Evolutionary conservation across 2,888 invertebrate genomes (phyloP), one percentile per base, ranked within the genome.

Genomic region (Enchytraeus crypticus): DNA sequence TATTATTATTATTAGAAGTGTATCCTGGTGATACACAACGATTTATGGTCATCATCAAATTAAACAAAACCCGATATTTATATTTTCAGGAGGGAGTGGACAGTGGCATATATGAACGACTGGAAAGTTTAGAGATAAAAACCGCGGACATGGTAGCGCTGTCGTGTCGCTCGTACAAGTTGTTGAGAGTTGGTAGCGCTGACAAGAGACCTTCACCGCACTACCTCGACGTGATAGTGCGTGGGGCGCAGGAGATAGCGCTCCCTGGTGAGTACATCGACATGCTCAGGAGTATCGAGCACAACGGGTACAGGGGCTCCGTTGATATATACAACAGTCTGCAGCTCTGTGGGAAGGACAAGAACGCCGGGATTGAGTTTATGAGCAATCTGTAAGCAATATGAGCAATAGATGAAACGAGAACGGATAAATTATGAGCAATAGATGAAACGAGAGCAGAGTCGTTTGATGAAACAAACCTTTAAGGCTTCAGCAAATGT

Each of bases 201-300:
- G 47, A 47, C 33, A 23, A 46, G 26, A 45, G 53, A 58, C 64
- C 64, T 8, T 64, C 64, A 5, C 56, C 51, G 11, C 59, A 61
- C 23, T 64, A 64, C 51, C 29, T 61, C 32, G 45, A 51, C 43
- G 64, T 64, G 27, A 64, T 64, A 23, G 29, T 61, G 18, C 33
- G 59, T 21, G 64, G 64, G 2, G 64, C 64, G n/a, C 18, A 33
- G 34, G 33, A 61, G 43, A 51, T 32, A 45, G 29, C 45, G 18
- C 23, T 64, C 18, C 64, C 64, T 11, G 38, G 11, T 3, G 64
- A 64, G 5, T 64, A 64, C 45, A 47, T 59, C 21, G 21, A 49
- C 3, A 34, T 21, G 33, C 54, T 63, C 29, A 51, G 51, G 32
- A 8, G 11, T 29, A 57, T 60, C 21, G 60, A 57, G 23, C 46